Conservation (phyloP, 2,888 invertebrate species). For the Oxytorus armatus region DNA sequence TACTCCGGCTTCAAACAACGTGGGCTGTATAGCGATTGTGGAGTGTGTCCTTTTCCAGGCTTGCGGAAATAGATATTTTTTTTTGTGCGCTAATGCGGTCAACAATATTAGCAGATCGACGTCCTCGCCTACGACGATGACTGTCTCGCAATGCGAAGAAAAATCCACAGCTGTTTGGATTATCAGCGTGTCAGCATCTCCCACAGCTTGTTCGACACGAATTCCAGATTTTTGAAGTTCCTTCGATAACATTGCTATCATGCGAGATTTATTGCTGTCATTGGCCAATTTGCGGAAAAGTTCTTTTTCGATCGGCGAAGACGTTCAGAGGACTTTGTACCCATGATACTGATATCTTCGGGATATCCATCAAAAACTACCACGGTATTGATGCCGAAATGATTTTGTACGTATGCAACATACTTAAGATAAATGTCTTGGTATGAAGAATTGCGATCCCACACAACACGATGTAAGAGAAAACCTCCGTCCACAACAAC, state of each 20-base stretch:
- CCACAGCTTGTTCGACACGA: slow-evolving; percentile 28
- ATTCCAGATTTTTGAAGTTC: slow-evolving; percentile 75
- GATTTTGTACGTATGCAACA: slow-evolving; percentile 43
- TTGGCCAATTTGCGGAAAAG: not conserved
- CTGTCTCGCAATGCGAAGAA: not conserved
- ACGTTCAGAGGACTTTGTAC: slow-evolving; percentile 46
- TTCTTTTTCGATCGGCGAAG: slow-evolving; percentile 45
- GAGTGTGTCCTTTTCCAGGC: too few species aligned
- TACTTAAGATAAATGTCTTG: slow-evolving; percentile 38
- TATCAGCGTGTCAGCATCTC: not conserved
- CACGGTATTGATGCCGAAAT: slow-evolving; percentile 27
- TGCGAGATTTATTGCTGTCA: slow-evolving; percentile 62
- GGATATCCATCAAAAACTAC: slow-evolving; percentile 58
- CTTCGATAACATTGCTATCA: slow-evolving; percentile 73
- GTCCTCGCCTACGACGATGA: not conserved
- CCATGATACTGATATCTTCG: not conserved
- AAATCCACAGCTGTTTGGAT: not conserved
- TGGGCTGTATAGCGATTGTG: too few species aligned
- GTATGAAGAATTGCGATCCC: slow-evolving; percentile 51
- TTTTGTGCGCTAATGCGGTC: not conserved
- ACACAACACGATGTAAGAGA: slow-evolving; percentile 50
- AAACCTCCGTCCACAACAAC: slow-evolving; percentile 53
- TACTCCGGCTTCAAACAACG: too few species aligned
- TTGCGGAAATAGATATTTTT: too few species aligned
- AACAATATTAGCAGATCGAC: not conserved